Conservation (phyloP, 2,797 vertebrate genomes). For the Microcaecilia unicolor region DNA sequence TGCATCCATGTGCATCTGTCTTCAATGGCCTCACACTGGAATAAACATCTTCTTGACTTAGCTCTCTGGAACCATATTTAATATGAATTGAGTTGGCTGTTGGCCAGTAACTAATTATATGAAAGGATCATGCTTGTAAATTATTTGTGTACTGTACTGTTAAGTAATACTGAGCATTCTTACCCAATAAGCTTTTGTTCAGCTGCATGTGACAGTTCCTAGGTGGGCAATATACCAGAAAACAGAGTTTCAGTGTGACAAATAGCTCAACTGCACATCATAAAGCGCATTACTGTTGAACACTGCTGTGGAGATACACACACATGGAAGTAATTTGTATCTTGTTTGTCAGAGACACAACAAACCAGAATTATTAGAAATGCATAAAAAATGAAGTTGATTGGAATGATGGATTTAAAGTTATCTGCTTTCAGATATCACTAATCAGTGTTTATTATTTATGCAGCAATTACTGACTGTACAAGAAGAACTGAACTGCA, state of each 20-base stretch:
- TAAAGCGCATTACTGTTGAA: background rate
- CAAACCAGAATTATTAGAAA: constrained; percentile 4
- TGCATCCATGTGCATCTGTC: no score
- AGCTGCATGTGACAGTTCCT: constrained; percentile 17
- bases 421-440: background rate
- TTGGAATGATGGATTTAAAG: constrained; percentile 3
- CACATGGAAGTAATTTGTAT: constrained; percentile 18
- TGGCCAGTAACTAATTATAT: constrained; percentile 22
- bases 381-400: background rate
- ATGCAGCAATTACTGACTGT: constrained; percentile 81
- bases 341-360: constrained; percentile 15
- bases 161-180: constrained; percentile 12
- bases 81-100: constrained; percentile 22
- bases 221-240: constrained; percentile 12
- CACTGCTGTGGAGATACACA: constrained; percentile 12
- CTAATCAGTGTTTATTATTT: no score
- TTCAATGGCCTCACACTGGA: constrained; percentile 13
- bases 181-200: constrained; percentile 26
- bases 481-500: constrained; percentile 79
- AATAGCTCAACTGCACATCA: constrained; percentile 7
- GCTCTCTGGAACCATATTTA: constrained; percentile 25
- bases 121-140: constrained; percentile 25
- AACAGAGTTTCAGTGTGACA: constrained; percentile 14
- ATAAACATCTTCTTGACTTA: constrained; percentile 25
- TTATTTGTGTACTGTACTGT: constrained; percentile 24